Conservation (phyloP, 2,888 invertebrate genomes). For the Adineta ricciae region DNA sequence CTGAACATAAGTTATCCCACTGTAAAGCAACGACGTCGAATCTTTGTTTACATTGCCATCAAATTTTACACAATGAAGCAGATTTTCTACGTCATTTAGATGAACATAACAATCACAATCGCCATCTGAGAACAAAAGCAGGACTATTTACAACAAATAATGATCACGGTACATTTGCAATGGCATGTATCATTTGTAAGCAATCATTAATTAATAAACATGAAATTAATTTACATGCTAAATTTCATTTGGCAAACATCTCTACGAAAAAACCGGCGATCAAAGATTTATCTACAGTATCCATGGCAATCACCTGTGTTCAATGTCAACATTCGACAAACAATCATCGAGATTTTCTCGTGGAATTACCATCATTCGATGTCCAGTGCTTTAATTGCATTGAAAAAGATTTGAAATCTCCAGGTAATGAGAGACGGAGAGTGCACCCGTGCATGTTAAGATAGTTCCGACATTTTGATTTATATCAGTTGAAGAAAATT, state of each 20-base stretch:
- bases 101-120: constrained; percentile 69
- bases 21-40: constrained; percentile 42
- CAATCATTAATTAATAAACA: constrained; percentile 78
- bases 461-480: neutral
- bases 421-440: neutral
- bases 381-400: neutral
- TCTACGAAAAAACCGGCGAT: neutral
- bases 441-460: too few relatives aligned
- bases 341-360: neutral
- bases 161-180: neutral
- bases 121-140: constrained; percentile 49
- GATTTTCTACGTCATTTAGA: constrained; percentile 70
- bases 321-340: neutral
- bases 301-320: neutral
- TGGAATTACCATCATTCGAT: neutral
- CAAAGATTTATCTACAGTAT: neutral
- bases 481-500: neutral
- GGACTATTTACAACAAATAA: constrained; percentile 53
- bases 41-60: constrained; percentile 71
- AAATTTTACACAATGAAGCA: constrained; percentile 67
- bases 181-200: constrained; percentile 70
- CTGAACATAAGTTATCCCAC: constrained; percentile 83
- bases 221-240: constrained; percentile 77
- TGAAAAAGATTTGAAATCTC: constrained; percentile 5
- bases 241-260: constrained; percentile 57